Evolutionary conservation across 1,140 invertebrate species (phyloP).

Genomic region (Epicauta chinensis): DNA sequence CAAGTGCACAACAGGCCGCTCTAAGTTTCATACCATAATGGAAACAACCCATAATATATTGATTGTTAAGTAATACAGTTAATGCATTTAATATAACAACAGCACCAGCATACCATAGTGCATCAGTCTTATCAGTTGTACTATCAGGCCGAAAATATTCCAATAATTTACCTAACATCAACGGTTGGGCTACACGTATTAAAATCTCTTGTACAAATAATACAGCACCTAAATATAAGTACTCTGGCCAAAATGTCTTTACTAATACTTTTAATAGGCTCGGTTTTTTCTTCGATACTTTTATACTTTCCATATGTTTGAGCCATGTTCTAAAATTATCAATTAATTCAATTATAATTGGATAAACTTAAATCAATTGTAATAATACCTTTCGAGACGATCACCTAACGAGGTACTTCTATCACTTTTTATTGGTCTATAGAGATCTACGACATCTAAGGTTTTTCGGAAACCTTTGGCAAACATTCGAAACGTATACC

Average conservation of each 20-base stretch:
- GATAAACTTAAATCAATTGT: no score
- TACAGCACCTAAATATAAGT: conserved; percentile 34
- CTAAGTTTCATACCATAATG: conserved; percentile 55
- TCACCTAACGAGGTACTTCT: conserved; percentile 47
- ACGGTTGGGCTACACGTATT: conserved; percentile 41
- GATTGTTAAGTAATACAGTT: conserved; percentile 52
- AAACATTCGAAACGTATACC: conserved; percentile 52
- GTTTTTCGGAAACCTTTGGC: conserved; percentile 49
- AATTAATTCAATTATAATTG: no score
- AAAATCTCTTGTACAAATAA: conserved; percentile 33
- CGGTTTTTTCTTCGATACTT: conserved; percentile 32
- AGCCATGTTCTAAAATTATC: conserved; percentile 37
- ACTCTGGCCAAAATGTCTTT: conserved; percentile 43
- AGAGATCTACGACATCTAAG: conserved; percentile 51
- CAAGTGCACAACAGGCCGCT: conserved; percentile 56
- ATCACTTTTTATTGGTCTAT: conserved; percentile 49
- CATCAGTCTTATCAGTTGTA: conserved; percentile 41
- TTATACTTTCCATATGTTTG: conserved; percentile 35
- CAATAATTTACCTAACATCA: conserved; percentile 50
- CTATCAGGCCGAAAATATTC: conserved; percentile 47
- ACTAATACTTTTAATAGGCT: conserved; percentile 42
- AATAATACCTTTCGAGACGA: conserved; percentile 50
- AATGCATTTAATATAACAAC: conserved; percentile 49
- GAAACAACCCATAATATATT: conserved; percentile 53
- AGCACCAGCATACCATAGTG: conserved; percentile 52